Evolutionary conservation across 37 sponge, comb jelly and placozoan species (phyloP), one percentile per base, ranked within the genome.

Genomic region (Axinella damicornis): DNA sequence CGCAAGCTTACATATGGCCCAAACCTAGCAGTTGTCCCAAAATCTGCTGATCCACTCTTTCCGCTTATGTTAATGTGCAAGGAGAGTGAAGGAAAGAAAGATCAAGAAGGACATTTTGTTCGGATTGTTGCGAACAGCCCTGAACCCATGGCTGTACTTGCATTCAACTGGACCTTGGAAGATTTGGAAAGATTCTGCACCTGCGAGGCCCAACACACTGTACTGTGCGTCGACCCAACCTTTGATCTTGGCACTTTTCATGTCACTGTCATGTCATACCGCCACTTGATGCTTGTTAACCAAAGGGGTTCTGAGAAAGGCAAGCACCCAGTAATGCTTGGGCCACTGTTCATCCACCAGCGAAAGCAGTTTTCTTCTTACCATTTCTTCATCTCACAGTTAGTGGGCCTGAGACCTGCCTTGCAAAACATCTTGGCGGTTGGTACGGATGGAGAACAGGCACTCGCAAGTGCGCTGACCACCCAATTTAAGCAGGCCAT

Each of bases 381-480:
- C 74, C 63, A 87, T 60, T 79, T 71, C 64, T 87, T 87, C 58
- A 53, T 53, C 19, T 87, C 87, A 32, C 31, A 73, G 15, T 35
- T 87, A 52, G 74, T 87, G 28, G 65, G 66, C 35, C 41, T 31
- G 39, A 40, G 65, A 13, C 87, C 80, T 24, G 61, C 15, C 2
- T 52, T 87, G 18, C 21, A 9, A 9, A 4, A 52, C 20, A 28
- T 87, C 18, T 9, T 27, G 39, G 55, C 64, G 63, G 56, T 72
- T 72, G 80, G 87, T 15, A 79, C 55, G 16, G 80, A 87, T 71
- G 87, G 87, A n/a, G 87, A 87, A 58, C 16, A 32, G 41, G 79
- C 80, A 40, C 66, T 87, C 30, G 67, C 36, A 12, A 57, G 64
- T 72, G 88, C 88, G 1, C 54, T 87, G 14, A 24, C 57, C 21